These are phyloP conservation scores for Xestoiulus laeticollis DNA, from an alignment of 2,888 invertebrate species.

Conservation along the genomic window DNA sequence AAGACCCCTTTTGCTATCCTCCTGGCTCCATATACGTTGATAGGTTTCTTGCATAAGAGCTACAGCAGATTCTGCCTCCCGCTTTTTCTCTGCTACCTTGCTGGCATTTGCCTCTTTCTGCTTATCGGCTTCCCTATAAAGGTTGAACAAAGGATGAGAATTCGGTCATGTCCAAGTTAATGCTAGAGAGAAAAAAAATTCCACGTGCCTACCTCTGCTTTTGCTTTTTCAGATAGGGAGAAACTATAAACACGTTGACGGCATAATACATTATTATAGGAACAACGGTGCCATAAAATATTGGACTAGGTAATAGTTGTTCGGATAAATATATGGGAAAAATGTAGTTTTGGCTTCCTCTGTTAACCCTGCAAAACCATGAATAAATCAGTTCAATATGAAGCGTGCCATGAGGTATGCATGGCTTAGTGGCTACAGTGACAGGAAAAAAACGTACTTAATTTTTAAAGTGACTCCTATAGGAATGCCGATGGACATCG, in stretches of 20 bases:
- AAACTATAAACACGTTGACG: conserved; percentile 63
- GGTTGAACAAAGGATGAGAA: conserved; percentile 13
- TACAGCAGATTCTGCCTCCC: conserved; percentile 85
- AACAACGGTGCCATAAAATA: conserved; percentile 92
- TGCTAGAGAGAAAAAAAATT: not conserved
- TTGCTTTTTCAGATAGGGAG: conserved; percentile 74
- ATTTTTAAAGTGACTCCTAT: conserved; percentile 88
- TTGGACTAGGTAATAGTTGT: conserved; percentile 85
- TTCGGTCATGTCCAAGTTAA: not conserved
- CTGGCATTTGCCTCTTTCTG: conserved; percentile 82
- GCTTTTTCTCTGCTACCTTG: conserved; percentile 79
- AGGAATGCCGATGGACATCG: conserved; percentile 84
- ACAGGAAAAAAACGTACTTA: conserved; percentile 70
- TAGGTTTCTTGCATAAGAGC: conserved; percentile 93
- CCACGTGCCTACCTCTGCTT: conserved; percentile 68
- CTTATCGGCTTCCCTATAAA: conserved; percentile 77
- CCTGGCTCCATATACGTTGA: conserved; percentile 80
- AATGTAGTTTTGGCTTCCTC: conserved; percentile 86
- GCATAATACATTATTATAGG: conserved; percentile 73
- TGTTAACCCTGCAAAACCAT: conserved; percentile 73
- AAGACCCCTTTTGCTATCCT: conserved; percentile 83
- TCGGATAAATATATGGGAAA: conserved; percentile 92
- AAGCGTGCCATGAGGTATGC: not conserved
- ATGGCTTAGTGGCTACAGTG: not conserved
- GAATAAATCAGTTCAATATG: not conserved